Evolutionary conservation across 2,888 invertebrate species (phyloP).

Genomic region (Aphidoletes aphidimyza): DNA sequence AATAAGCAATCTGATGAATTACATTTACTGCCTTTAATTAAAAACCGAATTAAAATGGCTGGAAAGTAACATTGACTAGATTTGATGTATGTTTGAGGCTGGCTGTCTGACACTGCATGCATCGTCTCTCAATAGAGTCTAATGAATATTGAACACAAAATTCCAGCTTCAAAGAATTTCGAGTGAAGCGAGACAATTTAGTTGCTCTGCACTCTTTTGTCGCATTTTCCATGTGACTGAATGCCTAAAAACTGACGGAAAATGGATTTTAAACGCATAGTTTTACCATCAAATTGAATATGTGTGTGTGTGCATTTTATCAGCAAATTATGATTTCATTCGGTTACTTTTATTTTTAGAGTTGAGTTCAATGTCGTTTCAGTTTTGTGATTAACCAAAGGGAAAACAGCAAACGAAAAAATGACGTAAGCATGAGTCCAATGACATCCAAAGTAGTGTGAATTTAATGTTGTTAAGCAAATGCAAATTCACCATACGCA

Average conservation of each 20-base stretch:
- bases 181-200: neutral
- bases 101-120: too few species aligned
- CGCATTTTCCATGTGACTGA: slow-evolving; percentile 3
- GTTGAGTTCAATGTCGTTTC: neutral
- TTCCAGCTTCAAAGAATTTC: neutral
- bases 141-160: neutral
- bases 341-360: slow-evolving; percentile 1
- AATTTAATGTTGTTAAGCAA: neutral
- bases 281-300: neutral
- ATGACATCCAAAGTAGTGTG: neutral
- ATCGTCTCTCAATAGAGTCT: neutral
- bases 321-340: slow-evolving; percentile 28
- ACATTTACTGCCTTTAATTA: neutral
- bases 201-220: neutral
- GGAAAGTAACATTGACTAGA: neutral
- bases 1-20: neutral
- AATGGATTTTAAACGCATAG: neutral
- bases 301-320: neutral
- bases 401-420: too few species aligned
- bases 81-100: too few species aligned
- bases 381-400: neutral
- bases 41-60: neutral
- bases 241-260: too few species aligned
- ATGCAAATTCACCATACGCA: slow-evolving; percentile 23
- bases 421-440: slow-evolving; percentile 38